Conservation (phyloP, 2,797 vertebrate genomes). For the Xerus rutilus region DNA sequence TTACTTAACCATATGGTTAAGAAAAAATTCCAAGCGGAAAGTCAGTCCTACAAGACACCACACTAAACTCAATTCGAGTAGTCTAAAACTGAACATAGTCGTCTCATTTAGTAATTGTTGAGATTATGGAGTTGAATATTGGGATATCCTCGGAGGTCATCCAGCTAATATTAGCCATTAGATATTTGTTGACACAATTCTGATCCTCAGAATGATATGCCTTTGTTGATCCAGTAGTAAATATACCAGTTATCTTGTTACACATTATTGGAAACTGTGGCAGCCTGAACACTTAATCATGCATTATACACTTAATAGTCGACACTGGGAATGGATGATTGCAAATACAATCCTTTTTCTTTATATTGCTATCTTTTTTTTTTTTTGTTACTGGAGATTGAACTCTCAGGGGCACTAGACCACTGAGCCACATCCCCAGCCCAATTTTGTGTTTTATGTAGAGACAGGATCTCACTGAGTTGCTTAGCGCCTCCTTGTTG, state of each 20-base stretch:
- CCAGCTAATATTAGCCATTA: background rate
- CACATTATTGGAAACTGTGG: background rate
- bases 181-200: background rate
- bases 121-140: constrained; percentile 26
- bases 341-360: background rate
- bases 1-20: background rate
- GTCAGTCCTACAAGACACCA: background rate
- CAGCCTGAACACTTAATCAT: background rate
- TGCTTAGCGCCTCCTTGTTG: too few species aligned
- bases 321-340: background rate
- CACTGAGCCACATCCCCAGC: too few species aligned
- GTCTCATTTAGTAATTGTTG: background rate
- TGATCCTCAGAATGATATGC: background rate
- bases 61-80: background rate
- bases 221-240: background rate
- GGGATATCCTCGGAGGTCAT: background rate
- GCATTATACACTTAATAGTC: background rate
- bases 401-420: too few species aligned
- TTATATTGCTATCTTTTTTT: background rate
- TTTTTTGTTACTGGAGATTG: too few species aligned
- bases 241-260: background rate
- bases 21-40: background rate
- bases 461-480: too few species aligned
- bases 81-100: background rate
- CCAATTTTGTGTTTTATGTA: too few species aligned